Conservation (phyloP, 2,113 vertebrate species). For the Aphyosemion australe region DNA sequence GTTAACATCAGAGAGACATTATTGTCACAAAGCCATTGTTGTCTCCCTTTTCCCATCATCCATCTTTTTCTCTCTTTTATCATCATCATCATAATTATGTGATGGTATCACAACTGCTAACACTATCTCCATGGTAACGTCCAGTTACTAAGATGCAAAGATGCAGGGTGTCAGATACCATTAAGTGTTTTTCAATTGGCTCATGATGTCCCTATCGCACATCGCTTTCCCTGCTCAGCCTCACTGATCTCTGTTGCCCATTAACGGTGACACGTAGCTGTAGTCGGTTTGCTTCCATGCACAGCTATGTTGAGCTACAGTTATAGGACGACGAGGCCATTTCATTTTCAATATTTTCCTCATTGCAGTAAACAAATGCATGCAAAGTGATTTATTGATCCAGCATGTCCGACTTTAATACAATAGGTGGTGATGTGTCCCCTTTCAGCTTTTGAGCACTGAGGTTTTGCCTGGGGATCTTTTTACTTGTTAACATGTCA, state of each 20-base stretch:
- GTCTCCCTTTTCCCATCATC: slow-evolving; percentile 1
- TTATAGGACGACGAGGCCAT: background rate
- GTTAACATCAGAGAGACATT: slow-evolving; percentile 10
- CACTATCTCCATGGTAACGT: slow-evolving; percentile 43
- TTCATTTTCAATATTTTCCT: background rate
- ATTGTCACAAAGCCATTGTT: slow-evolving; percentile 8
- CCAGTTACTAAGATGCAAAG: slow-evolving; percentile 34
- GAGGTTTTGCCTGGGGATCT: background rate
- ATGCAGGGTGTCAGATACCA: slow-evolving; percentile 36
- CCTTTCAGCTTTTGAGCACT: background rate
- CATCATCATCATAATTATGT: slow-evolving; percentile 31
- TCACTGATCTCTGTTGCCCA: background rate
- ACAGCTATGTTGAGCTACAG: background rate
- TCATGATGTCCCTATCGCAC: slow-evolving; percentile 19
- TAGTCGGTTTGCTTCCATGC: background rate
- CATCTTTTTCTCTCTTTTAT: background rate
- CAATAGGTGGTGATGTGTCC: background rate
- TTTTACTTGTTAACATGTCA: background rate
- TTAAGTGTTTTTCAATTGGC: slow-evolving; percentile 8
- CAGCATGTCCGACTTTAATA: background rate
- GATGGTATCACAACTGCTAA: slow-evolving; percentile 17
- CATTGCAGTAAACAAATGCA: background rate
- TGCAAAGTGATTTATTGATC: background rate
- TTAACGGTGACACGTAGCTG: background rate
- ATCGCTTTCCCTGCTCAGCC: background rate